Conservation (phyloP, 1,140 invertebrate species). For the Glossosoma conforme region DNA sequence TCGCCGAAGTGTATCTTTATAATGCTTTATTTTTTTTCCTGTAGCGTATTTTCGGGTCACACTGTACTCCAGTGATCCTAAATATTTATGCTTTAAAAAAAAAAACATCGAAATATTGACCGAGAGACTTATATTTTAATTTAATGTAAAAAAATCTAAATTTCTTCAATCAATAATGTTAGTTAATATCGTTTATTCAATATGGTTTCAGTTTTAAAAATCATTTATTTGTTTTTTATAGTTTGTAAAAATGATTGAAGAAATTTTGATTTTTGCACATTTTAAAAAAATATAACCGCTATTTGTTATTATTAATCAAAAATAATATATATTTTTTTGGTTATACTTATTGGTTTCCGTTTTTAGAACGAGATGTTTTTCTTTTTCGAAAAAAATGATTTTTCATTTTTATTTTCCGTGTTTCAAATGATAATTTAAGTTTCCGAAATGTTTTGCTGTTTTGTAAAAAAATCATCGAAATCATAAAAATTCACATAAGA, state of each 20-base stretch:
- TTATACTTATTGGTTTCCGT: slow-evolving; percentile 31
- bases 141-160: no score
- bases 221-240: no score
- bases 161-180: slow-evolving; percentile 3
- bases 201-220: no score
- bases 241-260: no score
- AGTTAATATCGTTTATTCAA: not conserved
- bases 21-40: not conserved
- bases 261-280: no score
- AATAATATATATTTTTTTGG: not conserved
- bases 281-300: no score
- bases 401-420: slow-evolving; percentile 27
- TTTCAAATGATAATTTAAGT: slow-evolving; percentile 19
- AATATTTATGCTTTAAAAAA: no score
- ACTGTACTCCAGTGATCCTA: no score
- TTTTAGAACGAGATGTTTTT: slow-evolving; percentile 9
- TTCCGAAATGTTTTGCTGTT: slow-evolving; percentile 28
- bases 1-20: not conserved
- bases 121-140: slow-evolving; percentile 23
- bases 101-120: slow-evolving; percentile 25
- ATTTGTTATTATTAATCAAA: slow-evolving; percentile 1
- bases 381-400: slow-evolving; percentile 16
- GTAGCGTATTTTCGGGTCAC: no score
- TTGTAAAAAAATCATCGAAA: slow-evolving; percentile 17
- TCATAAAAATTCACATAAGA: slow-evolving; percentile 13